Evolutionary conservation across 2,888 invertebrate species (phyloP).

Genomic region (Xestia sexstrigata): DNA sequence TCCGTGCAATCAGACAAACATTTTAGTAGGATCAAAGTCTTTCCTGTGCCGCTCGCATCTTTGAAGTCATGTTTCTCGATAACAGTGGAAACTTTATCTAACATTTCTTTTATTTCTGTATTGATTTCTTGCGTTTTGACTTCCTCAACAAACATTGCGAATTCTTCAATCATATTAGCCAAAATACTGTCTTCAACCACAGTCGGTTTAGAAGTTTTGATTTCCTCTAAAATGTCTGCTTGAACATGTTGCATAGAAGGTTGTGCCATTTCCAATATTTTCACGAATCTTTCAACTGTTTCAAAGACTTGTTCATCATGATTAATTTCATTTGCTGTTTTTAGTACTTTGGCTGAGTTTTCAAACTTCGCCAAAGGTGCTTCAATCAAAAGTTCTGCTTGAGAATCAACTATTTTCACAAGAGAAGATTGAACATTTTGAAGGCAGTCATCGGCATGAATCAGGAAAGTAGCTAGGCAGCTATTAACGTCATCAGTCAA

Average conservation of each 20-base stretch:
- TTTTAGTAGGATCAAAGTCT: slow-evolving; percentile 80
- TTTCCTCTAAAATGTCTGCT: slow-evolving; percentile 70
- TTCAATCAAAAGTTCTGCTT: slow-evolving; percentile 76
- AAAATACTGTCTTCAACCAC: slow-evolving; percentile 65
- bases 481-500: slow-evolving; percentile 74
- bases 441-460: slow-evolving; percentile 76
- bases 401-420: slow-evolving; percentile 75
- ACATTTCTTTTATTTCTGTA: slow-evolving; percentile 59
- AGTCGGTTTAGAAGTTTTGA: slow-evolving; percentile 59
- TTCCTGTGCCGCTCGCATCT: slow-evolving; percentile 78
- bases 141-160: slow-evolving; percentile 68
- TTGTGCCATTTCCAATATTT: slow-evolving; percentile 68
- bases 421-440: slow-evolving; percentile 74
- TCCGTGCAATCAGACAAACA: slow-evolving; percentile 82
- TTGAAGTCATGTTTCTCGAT: slow-evolving; percentile 79
- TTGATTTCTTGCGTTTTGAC: slow-evolving; percentile 60
- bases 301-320: slow-evolving; percentile 49
- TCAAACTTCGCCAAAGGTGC: slow-evolving; percentile 74
- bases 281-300: slow-evolving; percentile 59
- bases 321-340: slow-evolving; percentile 56
- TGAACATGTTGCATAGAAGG: slow-evolving; percentile 69
- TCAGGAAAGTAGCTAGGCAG: slow-evolving; percentile 74
- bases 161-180: slow-evolving; percentile 70
- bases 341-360: slow-evolving; percentile 59
- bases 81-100: slow-evolving; percentile 72